A percentile compares a stretch with the other conserved stretches of the same genome.
phyloP scores from a whole-genome alignment of 2,113 vertebrate species.

The Mixornis gularis region DNA sequence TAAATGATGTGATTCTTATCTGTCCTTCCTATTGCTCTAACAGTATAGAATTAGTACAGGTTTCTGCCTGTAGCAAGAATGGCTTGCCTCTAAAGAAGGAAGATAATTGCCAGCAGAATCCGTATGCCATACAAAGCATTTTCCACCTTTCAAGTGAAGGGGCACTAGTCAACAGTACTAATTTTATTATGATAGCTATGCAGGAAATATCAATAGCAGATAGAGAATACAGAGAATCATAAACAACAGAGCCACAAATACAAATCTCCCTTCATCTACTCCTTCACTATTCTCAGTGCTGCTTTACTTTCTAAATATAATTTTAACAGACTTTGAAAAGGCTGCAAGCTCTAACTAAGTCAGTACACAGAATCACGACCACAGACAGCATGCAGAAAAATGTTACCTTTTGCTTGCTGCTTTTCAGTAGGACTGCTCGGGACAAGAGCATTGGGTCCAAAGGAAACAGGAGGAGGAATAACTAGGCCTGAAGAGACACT shows the following conservation, averaged over 20 bases:
- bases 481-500: slow-evolving; percentile 82
- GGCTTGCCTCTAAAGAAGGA: background rate
- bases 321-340: background rate
- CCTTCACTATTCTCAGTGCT: background rate
- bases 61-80: background rate
- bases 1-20: background rate
- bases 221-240: background rate
- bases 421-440: slow-evolving; percentile 88
- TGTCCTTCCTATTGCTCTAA: background rate
- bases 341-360: background rate
- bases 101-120: background rate
- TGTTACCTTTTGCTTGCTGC: slow-evolving; percentile 70
- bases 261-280: background rate
- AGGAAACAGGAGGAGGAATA: slow-evolving; percentile 74
- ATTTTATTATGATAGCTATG: background rate
- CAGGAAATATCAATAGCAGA: background rate
- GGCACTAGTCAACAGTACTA: background rate
- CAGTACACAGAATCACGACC: background rate
- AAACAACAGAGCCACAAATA: background rate
- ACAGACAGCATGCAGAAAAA: background rate
- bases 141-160: background rate
- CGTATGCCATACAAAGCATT: background rate
- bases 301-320: background rate
- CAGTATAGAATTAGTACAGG: background rate
- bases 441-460: slow-evolving; percentile 75